Evolutionary conservation across 1,140 invertebrate genomes (phyloP).

Genomic region (Bombus waltoni): DNA sequence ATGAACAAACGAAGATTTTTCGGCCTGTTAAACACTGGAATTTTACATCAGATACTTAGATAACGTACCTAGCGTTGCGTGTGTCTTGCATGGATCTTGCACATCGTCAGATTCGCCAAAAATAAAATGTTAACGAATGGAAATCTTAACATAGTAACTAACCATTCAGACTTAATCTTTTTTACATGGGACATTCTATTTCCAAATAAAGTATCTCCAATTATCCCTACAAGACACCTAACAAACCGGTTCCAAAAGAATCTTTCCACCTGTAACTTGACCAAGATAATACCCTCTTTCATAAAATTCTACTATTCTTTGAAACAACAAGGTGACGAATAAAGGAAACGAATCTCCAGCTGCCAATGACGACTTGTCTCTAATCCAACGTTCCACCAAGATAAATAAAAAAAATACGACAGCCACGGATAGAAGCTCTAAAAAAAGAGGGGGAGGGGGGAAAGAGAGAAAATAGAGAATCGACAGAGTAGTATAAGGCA

Average conservation of each 20-base stretch:
- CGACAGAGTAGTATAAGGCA: constrained; percentile 15
- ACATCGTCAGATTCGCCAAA: neutral
- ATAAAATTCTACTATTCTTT: neutral
- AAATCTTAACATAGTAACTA: neutral
- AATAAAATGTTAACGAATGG: neutral
- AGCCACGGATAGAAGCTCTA: neutral
- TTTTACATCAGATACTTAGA: neutral
- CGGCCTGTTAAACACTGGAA: neutral
- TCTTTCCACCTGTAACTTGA: neutral
- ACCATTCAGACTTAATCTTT: neutral
- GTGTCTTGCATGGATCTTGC: too few species aligned
- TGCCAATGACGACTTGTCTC: constrained; percentile 3
- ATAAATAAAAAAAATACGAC: constrained; percentile 3
- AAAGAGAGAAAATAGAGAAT: constrained; percentile 28
- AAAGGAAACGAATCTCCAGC: constrained; percentile 10
- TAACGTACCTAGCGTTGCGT: neutral
- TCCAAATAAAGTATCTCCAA: neutral
- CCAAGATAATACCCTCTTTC: neutral
- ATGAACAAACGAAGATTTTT: neutral
- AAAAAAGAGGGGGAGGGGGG: constrained; percentile 1
- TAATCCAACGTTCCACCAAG: neutral
- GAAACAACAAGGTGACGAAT: neutral
- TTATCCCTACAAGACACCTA: neutral
- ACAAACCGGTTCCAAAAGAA: neutral
- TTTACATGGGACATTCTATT: neutral